These are phyloP conservation scores for Nothocercus nigrocapillus DNA, from an alignment of 2,113 vertebrate genomes.

Conservation along the genomic window DNA sequence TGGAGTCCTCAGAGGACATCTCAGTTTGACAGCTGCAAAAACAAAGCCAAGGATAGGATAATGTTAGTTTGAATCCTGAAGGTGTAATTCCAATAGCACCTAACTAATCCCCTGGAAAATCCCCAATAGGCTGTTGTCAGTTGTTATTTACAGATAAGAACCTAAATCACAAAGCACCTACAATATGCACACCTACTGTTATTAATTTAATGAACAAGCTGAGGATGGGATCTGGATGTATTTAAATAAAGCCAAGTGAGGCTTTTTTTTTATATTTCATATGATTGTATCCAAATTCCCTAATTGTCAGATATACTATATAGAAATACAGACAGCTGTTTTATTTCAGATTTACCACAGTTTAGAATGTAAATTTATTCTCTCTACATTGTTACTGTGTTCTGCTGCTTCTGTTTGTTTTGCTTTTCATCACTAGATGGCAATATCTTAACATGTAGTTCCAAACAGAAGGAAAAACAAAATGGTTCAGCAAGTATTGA, in stretches of 20 bases:
- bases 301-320: not conserved
- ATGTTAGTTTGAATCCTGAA: not conserved
- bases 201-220: not conserved
- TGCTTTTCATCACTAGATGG: constrained; percentile 62
- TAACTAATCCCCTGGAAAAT: not conserved
- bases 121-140: not conserved
- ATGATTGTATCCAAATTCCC: not conserved
- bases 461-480: not conserved
- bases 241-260: not conserved
- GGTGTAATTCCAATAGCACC: not conserved
- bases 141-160: not conserved
- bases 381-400: not conserved
- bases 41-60: not conserved
- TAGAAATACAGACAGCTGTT: not conserved
- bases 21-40: not conserved
- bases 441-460: constrained; percentile 47
- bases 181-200: not conserved
- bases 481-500: constrained; percentile 25
- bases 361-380: not conserved
- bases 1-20: not conserved
- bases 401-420: not conserved
- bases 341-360: not conserved
- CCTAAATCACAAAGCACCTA: not conserved
- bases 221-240: not conserved
- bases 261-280: not conserved